phyloP scores from a whole-genome alignment of 2,797 vertebrate species.

The Podarcis lilfordi region DNA sequence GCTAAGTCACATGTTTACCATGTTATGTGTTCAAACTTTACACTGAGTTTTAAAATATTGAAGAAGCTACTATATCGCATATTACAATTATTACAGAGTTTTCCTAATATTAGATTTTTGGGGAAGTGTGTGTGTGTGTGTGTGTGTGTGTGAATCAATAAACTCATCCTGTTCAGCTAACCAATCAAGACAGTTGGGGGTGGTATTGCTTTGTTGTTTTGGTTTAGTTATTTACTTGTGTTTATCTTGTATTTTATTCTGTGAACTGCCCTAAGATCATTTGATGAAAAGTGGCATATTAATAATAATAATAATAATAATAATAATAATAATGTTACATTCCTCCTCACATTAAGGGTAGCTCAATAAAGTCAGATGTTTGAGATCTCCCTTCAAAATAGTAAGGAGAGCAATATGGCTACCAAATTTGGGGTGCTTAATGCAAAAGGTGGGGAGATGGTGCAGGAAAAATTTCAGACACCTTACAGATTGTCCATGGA shows the following conservation, averaged over 20 bases:
- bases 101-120: not conserved
- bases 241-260: too few species aligned
- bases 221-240: too few species aligned
- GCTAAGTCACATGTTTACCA: not conserved
- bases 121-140: too few species aligned
- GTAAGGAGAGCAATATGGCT: conserved; percentile 18
- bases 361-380: conserved; percentile 42
- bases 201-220: too few species aligned
- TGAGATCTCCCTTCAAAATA: conserved; percentile 20
- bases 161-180: conserved; percentile 7
- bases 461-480: too few species aligned
- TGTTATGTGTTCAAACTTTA: not conserved
- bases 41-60: not conserved
- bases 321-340: not conserved
- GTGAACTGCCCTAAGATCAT: too few species aligned
- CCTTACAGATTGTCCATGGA: too few species aligned
- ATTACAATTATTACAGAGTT: not conserved
- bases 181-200: not conserved
- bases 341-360: conserved; percentile 4
- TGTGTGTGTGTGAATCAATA: not conserved
- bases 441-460: too few species aligned
- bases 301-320: too few species aligned
- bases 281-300: too few species aligned
- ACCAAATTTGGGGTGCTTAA: too few species aligned
- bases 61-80: not conserved